Evolutionary conservation across 2,797 vertebrate genomes (phyloP).

Genomic region (Linurgus olivaceus): DNA sequence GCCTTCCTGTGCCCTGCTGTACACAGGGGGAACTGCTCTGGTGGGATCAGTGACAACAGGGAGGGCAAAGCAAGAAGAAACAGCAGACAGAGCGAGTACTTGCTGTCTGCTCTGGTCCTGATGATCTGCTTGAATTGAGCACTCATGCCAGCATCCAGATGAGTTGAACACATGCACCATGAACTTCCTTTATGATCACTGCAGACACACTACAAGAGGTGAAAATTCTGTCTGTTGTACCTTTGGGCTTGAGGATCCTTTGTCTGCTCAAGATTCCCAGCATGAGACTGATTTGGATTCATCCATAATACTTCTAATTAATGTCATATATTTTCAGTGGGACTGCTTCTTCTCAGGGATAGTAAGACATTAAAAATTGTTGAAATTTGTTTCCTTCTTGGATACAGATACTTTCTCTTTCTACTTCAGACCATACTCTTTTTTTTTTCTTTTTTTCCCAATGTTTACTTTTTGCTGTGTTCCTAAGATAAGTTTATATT

Average conservation of each 20-base stretch:
- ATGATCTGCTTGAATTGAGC: neutral
- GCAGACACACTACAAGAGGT: neutral
- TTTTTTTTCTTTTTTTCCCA: neutral
- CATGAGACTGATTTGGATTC: neutral
- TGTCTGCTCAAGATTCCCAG: neutral
- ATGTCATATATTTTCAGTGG: neutral
- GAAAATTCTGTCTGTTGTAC: neutral
- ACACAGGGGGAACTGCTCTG: neutral
- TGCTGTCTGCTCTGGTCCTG: neutral
- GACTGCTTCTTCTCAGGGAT: neutral
- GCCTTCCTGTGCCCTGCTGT: neutral
- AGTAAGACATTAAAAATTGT: neutral
- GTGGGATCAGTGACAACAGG: neutral
- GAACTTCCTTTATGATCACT: neutral
- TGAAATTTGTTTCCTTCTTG: neutral
- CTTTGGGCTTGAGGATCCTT: neutral
- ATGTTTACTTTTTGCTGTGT: neutral
- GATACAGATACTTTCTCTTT: neutral
- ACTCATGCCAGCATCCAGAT: neutral
- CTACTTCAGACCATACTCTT: neutral
- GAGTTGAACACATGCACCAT: neutral
- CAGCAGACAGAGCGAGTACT: neutral
- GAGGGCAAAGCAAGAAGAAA: neutral
- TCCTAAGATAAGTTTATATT: neutral
- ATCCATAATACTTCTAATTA: neutral